phyloP scores from a whole-genome alignment of 2,113 vertebrate species.

The Callipepla squamata region DNA sequence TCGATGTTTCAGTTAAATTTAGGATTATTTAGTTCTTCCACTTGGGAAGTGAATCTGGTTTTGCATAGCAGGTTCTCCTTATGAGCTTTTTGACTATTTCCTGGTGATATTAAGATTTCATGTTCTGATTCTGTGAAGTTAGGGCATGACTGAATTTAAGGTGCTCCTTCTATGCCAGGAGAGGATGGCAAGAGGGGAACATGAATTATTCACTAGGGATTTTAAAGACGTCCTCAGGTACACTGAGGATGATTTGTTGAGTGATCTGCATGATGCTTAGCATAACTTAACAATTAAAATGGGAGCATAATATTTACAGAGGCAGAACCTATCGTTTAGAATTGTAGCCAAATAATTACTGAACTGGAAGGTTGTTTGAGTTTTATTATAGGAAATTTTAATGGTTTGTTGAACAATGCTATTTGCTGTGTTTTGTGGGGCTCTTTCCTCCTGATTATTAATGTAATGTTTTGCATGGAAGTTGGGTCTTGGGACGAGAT shows the following conservation, averaged over 20 bases:
- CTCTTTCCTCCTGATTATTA: neutral
- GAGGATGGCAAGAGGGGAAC: neutral
- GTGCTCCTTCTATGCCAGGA: neutral
- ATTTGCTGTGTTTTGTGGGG: neutral
- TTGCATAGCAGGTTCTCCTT: neutral
- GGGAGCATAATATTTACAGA: neutral
- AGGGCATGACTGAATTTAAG: neutral
- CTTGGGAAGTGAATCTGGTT: neutral
- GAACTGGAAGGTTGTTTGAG: neutral
- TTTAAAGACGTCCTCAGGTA: neutral
- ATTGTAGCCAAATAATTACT: slow-evolving; percentile 13
- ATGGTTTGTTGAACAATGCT: neutral
- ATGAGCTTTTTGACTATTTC: neutral
- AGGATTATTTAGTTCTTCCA: neutral
- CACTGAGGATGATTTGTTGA: neutral
- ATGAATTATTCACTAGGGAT: neutral
- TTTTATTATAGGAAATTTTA: neutral
- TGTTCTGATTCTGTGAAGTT: neutral
- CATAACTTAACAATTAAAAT: neutral
- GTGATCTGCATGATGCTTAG: neutral
- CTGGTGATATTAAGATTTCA: neutral
- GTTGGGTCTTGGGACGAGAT: neutral
- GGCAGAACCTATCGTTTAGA: neutral
- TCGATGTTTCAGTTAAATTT: slow-evolving; percentile 10
- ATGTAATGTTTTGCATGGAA: neutral